Evolutionary conservation across 2,888 invertebrate genomes (phyloP), one percentile per base, ranked within the genome.

Genomic region (Dastarcus helophoroides): DNA sequence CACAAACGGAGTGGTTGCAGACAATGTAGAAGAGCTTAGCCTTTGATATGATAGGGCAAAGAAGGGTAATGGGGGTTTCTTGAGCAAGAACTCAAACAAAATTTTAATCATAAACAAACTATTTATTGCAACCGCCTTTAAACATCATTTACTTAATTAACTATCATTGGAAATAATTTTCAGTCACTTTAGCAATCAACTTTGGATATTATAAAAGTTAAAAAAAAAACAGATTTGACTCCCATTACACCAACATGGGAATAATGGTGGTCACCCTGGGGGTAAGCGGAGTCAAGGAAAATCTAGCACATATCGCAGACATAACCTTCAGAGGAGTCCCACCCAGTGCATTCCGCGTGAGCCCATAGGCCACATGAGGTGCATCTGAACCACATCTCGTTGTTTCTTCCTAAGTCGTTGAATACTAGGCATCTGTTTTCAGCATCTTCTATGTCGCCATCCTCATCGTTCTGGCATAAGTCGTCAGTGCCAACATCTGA

Each of bases 361-460:
- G 34, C 37, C 34, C 34, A 39, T 16, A 32, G 21, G n/a, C 37
- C 37, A 35, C 35, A 40, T 12, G 26, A 24, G 11, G 33, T 38
- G 22, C 40, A 40, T 28, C 40, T 19, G 26, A 26, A 40, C 38
- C 40, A 35, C 31, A 36, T 19, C 32, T 40, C 38, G 26, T 39
- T 35, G 22, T 34, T 32, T 29, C 16, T 39, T 33, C 35, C 36
- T 19, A 38, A 31, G 15, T 36, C 40, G 7, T 15, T 15, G 22
- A 34, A 40, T 22, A 41, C 15, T 13, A 36, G 7, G 22, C 39
- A 40, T 31, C 16, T 34, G 28, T 39, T 31, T 29, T 25, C 37
- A 23, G 22, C 15, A 5, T 31, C 34, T 26, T 31, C 31, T 15
- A 13, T 14, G 21, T 39, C 36, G 11, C 36, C 33, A 28, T 38